phyloP scores from a whole-genome alignment of 2,113 vertebrate genomes.

The Castor canadensis region DNA sequence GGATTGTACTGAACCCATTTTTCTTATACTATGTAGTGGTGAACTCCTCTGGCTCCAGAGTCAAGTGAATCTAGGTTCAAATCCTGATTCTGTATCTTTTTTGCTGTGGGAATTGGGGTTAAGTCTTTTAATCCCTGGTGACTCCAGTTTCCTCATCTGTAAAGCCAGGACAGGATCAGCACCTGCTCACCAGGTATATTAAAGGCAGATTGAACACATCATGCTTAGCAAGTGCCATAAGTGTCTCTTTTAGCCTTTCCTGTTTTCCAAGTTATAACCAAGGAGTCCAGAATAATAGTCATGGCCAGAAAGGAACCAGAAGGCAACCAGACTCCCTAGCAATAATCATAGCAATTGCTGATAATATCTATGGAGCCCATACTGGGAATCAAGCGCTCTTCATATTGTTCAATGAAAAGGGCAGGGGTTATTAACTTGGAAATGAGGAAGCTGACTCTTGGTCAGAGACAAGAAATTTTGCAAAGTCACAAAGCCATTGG shows the following conservation, averaged over 20 bases:
- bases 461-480: neutral
- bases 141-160: neutral
- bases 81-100: neutral
- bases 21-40: fast-evolving
- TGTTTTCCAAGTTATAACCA: neutral
- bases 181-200: neutral
- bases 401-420: neutral
- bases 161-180: neutral
- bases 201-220: neutral
- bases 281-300: neutral
- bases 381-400: neutral
- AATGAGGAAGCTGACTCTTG: neutral
- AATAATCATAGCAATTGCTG: neutral
- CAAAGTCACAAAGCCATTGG: neutral
- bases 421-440: neutral
- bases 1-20: neutral
- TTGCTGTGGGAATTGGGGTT: neutral
- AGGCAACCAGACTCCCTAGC: neutral
- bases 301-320: neutral
- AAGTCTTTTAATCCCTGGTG: neutral
- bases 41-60: neutral
- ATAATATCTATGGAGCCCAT: neutral
- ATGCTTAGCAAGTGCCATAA: neutral
- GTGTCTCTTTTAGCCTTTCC: neutral
- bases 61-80: neutral